phyloP scores from a whole-genome alignment of 2,888 invertebrate genomes.

The Leptinotarsa rubiginosa region DNA sequence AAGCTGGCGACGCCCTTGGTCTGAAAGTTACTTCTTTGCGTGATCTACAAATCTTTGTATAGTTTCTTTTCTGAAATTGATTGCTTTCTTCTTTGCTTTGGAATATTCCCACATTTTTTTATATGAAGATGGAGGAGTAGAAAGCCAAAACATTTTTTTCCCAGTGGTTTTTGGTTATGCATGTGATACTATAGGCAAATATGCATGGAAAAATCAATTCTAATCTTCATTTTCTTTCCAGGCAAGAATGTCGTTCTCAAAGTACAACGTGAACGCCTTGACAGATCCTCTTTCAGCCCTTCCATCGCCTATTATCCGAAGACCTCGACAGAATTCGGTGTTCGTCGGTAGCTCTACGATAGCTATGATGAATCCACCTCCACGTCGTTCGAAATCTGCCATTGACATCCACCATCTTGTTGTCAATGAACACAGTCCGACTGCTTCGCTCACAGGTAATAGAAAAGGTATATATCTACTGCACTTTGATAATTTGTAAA shows the following conservation, averaged over 20 bases:
- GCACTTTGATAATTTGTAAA: slow-evolving; percentile 26
- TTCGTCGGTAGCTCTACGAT: slow-evolving; percentile 80
- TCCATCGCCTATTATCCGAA: slow-evolving; percentile 63
- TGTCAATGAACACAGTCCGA: slow-evolving; percentile 66
- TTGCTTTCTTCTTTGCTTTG: too few relatives aligned
- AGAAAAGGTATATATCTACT: slow-evolving; percentile 43
- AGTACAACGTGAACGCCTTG: slow-evolving; percentile 75
- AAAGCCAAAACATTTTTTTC: too few relatives aligned
- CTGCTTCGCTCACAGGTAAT: slow-evolving; percentile 55
- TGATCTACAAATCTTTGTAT: too few relatives aligned
- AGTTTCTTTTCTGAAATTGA: too few relatives aligned
- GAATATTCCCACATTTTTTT: too few relatives aligned
- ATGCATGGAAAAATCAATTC: not conserved
- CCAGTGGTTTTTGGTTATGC: too few relatives aligned
- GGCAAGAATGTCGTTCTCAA: slow-evolving; percentile 79
- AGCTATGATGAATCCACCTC: slow-evolving; percentile 76
- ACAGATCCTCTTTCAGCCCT: slow-evolving; percentile 66
- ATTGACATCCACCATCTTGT: slow-evolving; percentile 84
- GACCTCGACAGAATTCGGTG: slow-evolving; percentile 85
- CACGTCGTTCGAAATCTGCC: slow-evolving; percentile 84
- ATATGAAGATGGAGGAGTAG: too few relatives aligned
- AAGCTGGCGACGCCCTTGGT: too few relatives aligned
- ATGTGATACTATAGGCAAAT: too few relatives aligned
- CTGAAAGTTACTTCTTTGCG: too few relatives aligned
- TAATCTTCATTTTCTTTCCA: slow-evolving; percentile 60